A percentile compares a stretch with the other conserved stretches of the same genome.
phyloP scores from a whole-genome alignment of 92 coral and sea anemone genomes.

The Heteractis magnifica region DNA sequence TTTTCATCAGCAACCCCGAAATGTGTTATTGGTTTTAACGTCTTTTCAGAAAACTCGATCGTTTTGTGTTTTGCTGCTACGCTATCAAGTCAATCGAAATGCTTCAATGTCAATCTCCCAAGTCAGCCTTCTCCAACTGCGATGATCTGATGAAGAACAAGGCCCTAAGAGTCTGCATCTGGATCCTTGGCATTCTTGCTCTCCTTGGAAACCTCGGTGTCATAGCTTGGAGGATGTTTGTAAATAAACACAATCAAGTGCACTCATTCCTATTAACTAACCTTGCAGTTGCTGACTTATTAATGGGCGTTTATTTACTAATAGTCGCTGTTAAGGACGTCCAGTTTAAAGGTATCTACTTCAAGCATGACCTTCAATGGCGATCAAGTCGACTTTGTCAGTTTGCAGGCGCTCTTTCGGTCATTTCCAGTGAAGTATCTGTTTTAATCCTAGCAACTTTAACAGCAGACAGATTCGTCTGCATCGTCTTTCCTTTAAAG shows the following conservation, averaged over 20 bases:
- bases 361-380: slow-evolving; percentile 83
- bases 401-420: slow-evolving; percentile 74
- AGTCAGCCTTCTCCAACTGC: slow-evolving; percentile 76
- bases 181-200: slow-evolving; percentile 86
- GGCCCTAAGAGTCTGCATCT: slow-evolving; percentile 53
- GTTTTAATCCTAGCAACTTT: slow-evolving; percentile 73
- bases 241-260: slow-evolving; percentile 67
- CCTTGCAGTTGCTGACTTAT: slow-evolving; percentile 77
- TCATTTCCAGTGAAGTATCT: slow-evolving; percentile 85
- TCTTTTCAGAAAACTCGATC: slow-evolving; percentile 31
- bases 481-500: slow-evolving; percentile 72
- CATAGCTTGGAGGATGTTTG: slow-evolving; percentile 53
- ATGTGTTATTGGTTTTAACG: too few species aligned
- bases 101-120: slow-evolving; percentile 24
- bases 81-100: slow-evolving; percentile 42
- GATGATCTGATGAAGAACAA: slow-evolving; percentile 85
- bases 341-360: slow-evolving; percentile 74
- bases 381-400: slow-evolving; percentile 68
- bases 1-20: too few species aligned
- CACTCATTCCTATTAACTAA: slow-evolving; percentile 78
- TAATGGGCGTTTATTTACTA: slow-evolving; percentile 82
- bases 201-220: slow-evolving; percentile 64
- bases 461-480: slow-evolving; percentile 75
- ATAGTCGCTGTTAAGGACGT: slow-evolving; percentile 72
- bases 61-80: slow-evolving; percentile 68